Base-by-base conservation (phyloP, 1,140 invertebrate species). In the Lepidurus packardi region DNA sequence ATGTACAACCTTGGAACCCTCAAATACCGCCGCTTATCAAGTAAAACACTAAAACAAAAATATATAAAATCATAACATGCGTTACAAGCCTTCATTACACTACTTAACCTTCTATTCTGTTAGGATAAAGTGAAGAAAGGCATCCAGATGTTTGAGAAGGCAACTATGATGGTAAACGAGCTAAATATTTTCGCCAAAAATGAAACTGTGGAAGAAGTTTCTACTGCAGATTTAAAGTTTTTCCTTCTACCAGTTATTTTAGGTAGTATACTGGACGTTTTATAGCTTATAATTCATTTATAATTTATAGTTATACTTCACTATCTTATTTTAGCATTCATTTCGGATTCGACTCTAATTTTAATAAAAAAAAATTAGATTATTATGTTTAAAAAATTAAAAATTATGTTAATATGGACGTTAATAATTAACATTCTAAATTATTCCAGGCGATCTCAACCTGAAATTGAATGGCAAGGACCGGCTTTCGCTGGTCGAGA, bases 181-280 rank as follows among this genome's bases (percentile, higher is more conserved):
- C 87, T 92, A 0, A 90, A 89, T 73, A 88, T 98, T 84, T 98
- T 97, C 82, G 96, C 94, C 84, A 84, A 84, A 43, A 98, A 98
- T 86, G 96, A 98, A 88, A 87, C 86, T 41, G 87, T 95, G 73
- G 93, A 96, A 76, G 96, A 98, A 87, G 84, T 98, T 11, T 85
- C 93, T 0, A 95, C 94, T 13, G 90, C 91, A 80, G 91, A 95
- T 82, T 84, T 98, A 2, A 94, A 93, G 82, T 95, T 94, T 82
- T 88, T 96, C 74, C 84, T 96, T 1, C 83, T 96, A 16, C 95
- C 95, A 0, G 93, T 91, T 24, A 85, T 95, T n/a, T 86, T 97
- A 11, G 94, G 93, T 0, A 90, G n/a, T n/a, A 79, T 78, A 45
- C 13, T 45, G 0, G 7, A 75, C 9, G 74, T 73, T 73, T 73